Evolutionary conservation across 2,888 invertebrate genomes (phyloP), one percentile per base, ranked within the genome.

Genomic region (Clivina fossor): DNA sequence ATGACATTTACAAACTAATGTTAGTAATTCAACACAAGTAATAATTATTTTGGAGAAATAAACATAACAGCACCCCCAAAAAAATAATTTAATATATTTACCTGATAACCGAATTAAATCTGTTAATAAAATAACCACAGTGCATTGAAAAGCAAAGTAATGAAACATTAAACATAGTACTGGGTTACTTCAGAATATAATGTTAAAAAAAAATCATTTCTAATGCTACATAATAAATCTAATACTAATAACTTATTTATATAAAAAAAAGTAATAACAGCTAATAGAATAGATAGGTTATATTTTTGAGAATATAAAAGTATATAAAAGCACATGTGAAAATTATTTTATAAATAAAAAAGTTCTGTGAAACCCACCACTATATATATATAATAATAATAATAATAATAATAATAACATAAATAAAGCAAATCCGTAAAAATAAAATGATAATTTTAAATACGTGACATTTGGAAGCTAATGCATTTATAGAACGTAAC

Each of bases 41-140:
- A 49, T 24, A 40, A 50, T 50, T 26, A 38, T 41, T 13, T 32
- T 50, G n/a, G 18, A 38, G 15, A 50, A 50, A 28, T 50, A 9
- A 50, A 40, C 28, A 40, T 13, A 50, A 50, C 32, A 41, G 40
- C 41, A 50, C 50, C 13, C 33, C 50, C 40, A 50, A 40, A 50
- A 16, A n/a, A n/a, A 43, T 43, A 24, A 15, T 24, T 24, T 24
- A n/a, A 44, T 43, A 53, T 53, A 53, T 53, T 53, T 53, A 53
- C 53, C 53, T 53, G 53, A 30, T 44, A 38, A 43, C 40, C 32
- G 53, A 33, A 24, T 51, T 22, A 40, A 20, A 20, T 43, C 51
- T 51, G 51, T 51, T 51, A 51, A 41, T 53, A 44, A 43, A 53
- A 53, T 53, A 43, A 44, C 44, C 53, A 53, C 44, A 53, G 53